phyloP scores from a whole-genome alignment of 2,113 vertebrate genomes.

The Muscicapa adusta region DNA sequence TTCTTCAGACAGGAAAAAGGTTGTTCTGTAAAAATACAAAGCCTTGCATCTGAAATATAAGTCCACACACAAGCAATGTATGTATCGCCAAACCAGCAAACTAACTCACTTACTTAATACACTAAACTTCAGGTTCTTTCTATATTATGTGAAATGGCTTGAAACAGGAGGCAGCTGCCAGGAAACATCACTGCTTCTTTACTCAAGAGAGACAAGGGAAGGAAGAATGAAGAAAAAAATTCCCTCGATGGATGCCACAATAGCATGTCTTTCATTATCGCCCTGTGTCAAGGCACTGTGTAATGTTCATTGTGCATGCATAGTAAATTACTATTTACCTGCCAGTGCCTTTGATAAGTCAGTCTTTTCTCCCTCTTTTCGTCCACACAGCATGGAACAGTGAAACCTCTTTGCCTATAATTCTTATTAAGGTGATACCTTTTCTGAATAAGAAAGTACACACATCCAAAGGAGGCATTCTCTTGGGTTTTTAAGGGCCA shows the following conservation, averaged over 20 bases:
- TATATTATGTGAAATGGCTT: slow-evolving; percentile 86
- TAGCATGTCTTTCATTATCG: slow-evolving; percentile 86
- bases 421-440: slow-evolving; percentile 84
- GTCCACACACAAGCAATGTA: slow-evolving; percentile 48
- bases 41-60: slow-evolving; percentile 68
- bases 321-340: slow-evolving; percentile 93
- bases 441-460: slow-evolving; percentile 84
- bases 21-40: slow-evolving; percentile 72
- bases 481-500: slow-evolving; percentile 86
- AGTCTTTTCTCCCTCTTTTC: slow-evolving; percentile 72
- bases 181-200: slow-evolving; percentile 77
- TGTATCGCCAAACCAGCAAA: slow-evolving; percentile 66
- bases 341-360: slow-evolving; percentile 86
- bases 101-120: slow-evolving; percentile 77
- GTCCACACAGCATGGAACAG: slow-evolving; percentile 69
- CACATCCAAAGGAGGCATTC: slow-evolving; percentile 77
- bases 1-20: slow-evolving; percentile 73
- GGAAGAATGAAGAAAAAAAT: slow-evolving; percentile 71
- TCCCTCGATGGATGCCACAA: slow-evolving; percentile 80
- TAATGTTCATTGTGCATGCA: slow-evolving; percentile 87
- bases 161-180: slow-evolving; percentile 84
- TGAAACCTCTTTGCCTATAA: slow-evolving; percentile 75
- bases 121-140: slow-evolving; percentile 83
- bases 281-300: slow-evolving; percentile 83
- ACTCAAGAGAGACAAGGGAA: slow-evolving; percentile 79